A percentile compares a stretch with the other conserved stretches of the same genome.
These are phyloP conservation scores for Turdus rufiventris DNA, from an alignment of 2,113 vertebrate species.

Conservation along the genomic window DNA sequence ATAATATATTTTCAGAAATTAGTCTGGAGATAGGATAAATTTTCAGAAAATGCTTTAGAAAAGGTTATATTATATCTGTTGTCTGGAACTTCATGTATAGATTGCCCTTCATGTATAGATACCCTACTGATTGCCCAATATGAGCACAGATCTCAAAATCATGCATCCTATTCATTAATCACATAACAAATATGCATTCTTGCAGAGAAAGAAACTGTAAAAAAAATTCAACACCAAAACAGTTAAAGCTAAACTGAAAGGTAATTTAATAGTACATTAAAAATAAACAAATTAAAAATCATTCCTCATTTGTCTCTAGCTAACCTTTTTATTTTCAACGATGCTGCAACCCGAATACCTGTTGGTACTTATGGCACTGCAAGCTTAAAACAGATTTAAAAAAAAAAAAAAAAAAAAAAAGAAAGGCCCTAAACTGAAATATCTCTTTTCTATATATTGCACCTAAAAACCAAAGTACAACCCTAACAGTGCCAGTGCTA, in stretches of 20 bases:
- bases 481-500: not conserved
- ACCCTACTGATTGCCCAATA: not conserved
- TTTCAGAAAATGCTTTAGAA: not conserved
- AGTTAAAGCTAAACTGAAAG: constrained; percentile 10
- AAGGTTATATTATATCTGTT: not conserved
- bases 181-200: not conserved
- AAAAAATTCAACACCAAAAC: not conserved
- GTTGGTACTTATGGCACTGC: not conserved
- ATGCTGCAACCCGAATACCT: not conserved
- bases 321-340: not conserved
- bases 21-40: not conserved
- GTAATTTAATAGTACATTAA: not conserved
- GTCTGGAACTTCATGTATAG: not conserved
- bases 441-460: not conserved
- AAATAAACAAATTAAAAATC: not conserved
- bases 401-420: too few relatives aligned
- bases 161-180: not conserved
- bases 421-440: not conserved
- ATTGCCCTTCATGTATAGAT: not conserved
- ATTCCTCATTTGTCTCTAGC: not conserved
- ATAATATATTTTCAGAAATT: not conserved
- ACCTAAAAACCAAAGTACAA: not conserved
- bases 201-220: not conserved
- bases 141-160: not conserved
- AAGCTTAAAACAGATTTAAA: not conserved